Base-by-base conservation (phyloP, 2,113 vertebrate genomes). In the Cyanistes caeruleus region DNA sequence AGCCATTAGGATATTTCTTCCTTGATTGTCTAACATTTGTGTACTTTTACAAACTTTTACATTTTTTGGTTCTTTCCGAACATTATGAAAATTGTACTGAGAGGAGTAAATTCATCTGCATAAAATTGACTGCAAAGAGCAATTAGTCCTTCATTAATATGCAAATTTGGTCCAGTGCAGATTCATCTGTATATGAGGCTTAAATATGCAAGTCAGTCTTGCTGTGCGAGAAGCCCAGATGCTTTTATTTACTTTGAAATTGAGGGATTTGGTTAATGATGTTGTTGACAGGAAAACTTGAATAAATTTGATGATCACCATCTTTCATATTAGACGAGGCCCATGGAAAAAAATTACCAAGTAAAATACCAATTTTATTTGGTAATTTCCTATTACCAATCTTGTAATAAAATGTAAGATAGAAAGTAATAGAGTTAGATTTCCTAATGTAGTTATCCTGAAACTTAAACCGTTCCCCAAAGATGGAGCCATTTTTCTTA, bases 61-160 rank as follows among this genome's bases (percentile, higher is more conserved):
- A 53, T 90, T 97, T 97, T 97, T 89, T 69, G 77, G 53, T 95
- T 95, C 93, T 97, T 97, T 95, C 94, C 48, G 91, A 97, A 80
- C 89, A 84, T 98, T 96, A 91, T 97, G 95, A 97, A 97, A 95
- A 97, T 96, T 95, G 68, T 97, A 96, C 96, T 97, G 98, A 96
- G 91, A 96, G 84, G 77, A 97, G 91, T 96, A 97, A 97, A 97
- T 97, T 97, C 96, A 96, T 98, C 97, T 98, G 95, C 98, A 97
- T 97, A 96, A 97, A 98, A 97, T 97, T 97, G 93, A 96, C 94
- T 97, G 95, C 95, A 96, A 98, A 98, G 97, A 97, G 96, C 97
- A 98, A 97, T 97, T 98, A 98, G 96, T 97, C 97, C 95, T 97
- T 98, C 96, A 98, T 98, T 98, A 98, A 97, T 98, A 98, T 97